phyloP scores from a whole-genome alignment of 2,797 vertebrate species.

The Danio jaintianensis region DNA sequence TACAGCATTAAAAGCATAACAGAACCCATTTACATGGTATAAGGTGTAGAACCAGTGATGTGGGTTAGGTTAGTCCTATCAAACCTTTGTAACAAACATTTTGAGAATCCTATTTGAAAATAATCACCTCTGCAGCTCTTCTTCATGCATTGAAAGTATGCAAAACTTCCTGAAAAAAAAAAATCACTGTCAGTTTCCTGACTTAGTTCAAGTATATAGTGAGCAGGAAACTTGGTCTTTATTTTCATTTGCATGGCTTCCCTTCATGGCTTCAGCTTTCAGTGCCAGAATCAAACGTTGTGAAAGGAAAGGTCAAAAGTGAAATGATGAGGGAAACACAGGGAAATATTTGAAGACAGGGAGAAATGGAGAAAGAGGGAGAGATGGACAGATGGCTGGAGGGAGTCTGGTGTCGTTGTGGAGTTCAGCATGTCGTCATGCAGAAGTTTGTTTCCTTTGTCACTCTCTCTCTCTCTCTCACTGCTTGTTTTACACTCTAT shows the following conservation, averaged over 20 bases:
- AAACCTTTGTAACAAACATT: background rate
- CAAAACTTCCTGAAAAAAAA: background rate
- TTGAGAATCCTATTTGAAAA: background rate
- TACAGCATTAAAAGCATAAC: no score
- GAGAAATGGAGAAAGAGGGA: slow-evolving; percentile 19
- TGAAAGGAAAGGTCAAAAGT: slow-evolving; percentile 29
- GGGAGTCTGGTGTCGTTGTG: slow-evolving; percentile 51
- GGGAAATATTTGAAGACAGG: slow-evolving; percentile 29
- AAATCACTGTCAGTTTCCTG: no score
- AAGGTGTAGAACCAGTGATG: background rate
- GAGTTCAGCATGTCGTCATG: slow-evolving; percentile 39
- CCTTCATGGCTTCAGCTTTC: background rate
- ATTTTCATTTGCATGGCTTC: background rate
- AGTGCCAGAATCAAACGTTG: slow-evolving; percentile 16
- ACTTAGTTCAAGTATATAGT: no score
- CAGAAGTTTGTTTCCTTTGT: slow-evolving; percentile 45
- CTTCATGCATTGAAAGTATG: background rate
- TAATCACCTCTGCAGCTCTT: background rate
- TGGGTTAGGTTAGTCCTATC: background rate
- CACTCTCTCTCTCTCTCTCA: slow-evolving; percentile 36
- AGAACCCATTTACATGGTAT: background rate
- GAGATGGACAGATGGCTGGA: slow-evolving; percentile 58
- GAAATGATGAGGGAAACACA: slow-evolving; percentile 5
- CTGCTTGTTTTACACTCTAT: background rate
- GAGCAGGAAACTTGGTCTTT: background rate